These are phyloP conservation scores for roundworm (Caenorhabditis elegans) DNA, from an alignment of 1,140 invertebrate genomes.

Conservation along the genomic window WBcel235 BX284603.4:7017001-7017500, in stretches of 20 bases:
- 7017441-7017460: too few species aligned
- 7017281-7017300: too few species aligned
- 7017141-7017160: too few species aligned
- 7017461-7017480: too few species aligned
- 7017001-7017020: neutral
- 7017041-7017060: neutral
- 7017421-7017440: constrained; percentile 45
- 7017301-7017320: too few species aligned
- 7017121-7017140: too few species aligned
- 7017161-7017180: too few species aligned
- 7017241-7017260: neutral
- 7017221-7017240: neutral
- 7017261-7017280: neutral
- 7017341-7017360: neutral
- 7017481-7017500: too few species aligned
- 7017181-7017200: too few species aligned
- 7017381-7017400: constrained; percentile 30
- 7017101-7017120: too few species aligned
- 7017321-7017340: neutral
- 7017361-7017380: constrained; percentile 33
- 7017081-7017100: too few species aligned
- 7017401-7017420: constrained; percentile 46
- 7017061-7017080: too few species aligned
- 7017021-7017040: neutral
- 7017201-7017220: neutral